Conservation (phyloP, 2,888 invertebrate species). For the Dicyrtomina minuta region DNA sequence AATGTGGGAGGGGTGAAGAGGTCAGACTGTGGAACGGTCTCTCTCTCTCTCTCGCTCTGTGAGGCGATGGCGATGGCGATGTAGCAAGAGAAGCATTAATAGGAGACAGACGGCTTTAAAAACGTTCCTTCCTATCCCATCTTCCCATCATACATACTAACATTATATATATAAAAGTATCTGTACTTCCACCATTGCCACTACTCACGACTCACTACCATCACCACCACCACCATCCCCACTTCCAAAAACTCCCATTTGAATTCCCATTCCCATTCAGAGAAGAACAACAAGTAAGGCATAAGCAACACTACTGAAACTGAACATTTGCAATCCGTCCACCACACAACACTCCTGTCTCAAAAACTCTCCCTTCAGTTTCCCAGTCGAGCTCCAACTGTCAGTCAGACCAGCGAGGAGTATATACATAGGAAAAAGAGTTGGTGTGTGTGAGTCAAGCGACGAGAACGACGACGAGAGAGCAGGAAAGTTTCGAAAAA, state of each 20-base stretch:
- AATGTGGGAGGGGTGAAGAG: conserved; percentile 24
- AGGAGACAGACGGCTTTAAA: not conserved
- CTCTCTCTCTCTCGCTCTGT: too few relatives aligned
- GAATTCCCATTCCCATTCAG: too few relatives aligned
- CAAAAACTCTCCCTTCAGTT: conserved; percentile 29
- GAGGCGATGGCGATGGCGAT: conserved; percentile 16
- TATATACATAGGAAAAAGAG: too few relatives aligned
- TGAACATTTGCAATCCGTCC: conserved; percentile 31
- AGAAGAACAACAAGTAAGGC: conserved; percentile 18
- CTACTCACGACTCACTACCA: not conserved
- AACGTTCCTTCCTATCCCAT: too few relatives aligned
- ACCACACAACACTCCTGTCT: conserved; percentile 17
- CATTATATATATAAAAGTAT: too few relatives aligned
- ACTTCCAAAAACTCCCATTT: too few relatives aligned
- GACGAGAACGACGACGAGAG: too few relatives aligned
- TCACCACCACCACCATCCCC: conserved; percentile 18
- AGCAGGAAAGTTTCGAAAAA: not conserved
- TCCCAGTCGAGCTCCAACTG: conserved; percentile 38
- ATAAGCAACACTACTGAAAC: too few relatives aligned
- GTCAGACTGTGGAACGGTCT: conserved; percentile 23
- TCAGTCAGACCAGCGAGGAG: conserved; percentile 23
- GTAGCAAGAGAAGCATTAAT: not conserved
- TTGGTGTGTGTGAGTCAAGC: not conserved
- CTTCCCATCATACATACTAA: too few relatives aligned
- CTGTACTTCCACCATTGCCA: not conserved